Evolutionary conservation across 2,888 invertebrate genomes (phyloP), one percentile per base, ranked within the genome.

Genomic region (Ptilodon capucinus): DNA sequence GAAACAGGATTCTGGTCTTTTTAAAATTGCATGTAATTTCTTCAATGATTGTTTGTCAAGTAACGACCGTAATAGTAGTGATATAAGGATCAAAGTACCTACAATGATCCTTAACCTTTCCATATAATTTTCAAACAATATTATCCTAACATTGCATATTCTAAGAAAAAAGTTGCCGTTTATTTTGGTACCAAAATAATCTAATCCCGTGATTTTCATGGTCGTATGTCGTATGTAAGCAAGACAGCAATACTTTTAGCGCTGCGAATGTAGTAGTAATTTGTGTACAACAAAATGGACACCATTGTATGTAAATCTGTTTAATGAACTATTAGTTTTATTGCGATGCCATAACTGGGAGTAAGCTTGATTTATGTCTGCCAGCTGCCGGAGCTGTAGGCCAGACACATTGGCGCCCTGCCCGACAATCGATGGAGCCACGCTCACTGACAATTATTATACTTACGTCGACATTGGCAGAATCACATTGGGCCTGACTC

Each of bases 361-460:
- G 57, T 68, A 65, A 68, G 56, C 41, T 48, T 59, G 60, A 68
- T 61, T 35, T 63, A 67, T 52, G 51, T 35, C 18, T 21, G 35
- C 34, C 19, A 13, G 21, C 21, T 13, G 40, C 34, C 18, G 45
- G 42, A 48, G 41, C 45, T 52, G 45, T 44, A 14, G 45, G 40
- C 46, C 60, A 73, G 75, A 76, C 75, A 38, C 51, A 53, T 49
- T 47, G 76, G 73, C 76, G 76, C 71, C 76, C 36, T 35, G 43
- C 61, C 52, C 62, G 55, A 46, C 44, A 60, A 71, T 66, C 63
- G 58, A 64, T 60, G 46, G 56, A 68, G 61, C 60, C 54, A 53
- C 42, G 49, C 50, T 9, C 14, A 9, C 5, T 7, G 7, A 17
- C 35, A 17, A 35, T 32, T 14, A 32, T 32, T 32, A 9, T 32